Evolutionary conservation across 2,113 vertebrate species (phyloP).

Genomic region (Fulica atra): DNA sequence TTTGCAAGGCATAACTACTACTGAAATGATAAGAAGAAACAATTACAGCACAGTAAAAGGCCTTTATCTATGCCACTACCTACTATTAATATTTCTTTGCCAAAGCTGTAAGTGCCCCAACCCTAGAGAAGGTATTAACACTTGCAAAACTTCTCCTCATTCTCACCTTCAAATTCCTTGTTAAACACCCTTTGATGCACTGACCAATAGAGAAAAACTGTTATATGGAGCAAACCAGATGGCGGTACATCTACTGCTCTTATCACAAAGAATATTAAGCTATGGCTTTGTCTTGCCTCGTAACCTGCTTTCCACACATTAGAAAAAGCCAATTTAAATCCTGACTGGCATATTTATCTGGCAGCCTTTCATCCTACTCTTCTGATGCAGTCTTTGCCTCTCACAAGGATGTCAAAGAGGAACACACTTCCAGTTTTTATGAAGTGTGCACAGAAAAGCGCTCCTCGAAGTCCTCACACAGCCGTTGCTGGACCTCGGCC

Average conservation of each 20-base stretch:
- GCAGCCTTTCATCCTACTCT: background rate
- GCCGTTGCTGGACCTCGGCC: fast-evolving
- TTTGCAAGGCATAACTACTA: background rate
- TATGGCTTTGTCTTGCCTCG: conserved; percentile 6
- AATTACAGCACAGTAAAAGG: background rate
- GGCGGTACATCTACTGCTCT: background rate
- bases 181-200: background rate
- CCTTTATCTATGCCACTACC: background rate
- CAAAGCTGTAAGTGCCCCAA: background rate
- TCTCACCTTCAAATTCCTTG: background rate
- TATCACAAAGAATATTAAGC: background rate
- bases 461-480: background rate
- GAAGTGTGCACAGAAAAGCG: background rate
- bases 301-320: background rate
- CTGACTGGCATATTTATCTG: background rate
- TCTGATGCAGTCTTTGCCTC: background rate
- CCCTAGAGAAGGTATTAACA: background rate
- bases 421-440: background rate
- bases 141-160: background rate
- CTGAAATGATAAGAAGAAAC: background rate
- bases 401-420: background rate
- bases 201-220: background rate
- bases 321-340: conserved; percentile 18
- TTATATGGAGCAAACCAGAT: background rate
- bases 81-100: background rate